Conservation (phyloP, 1,140 invertebrate genomes). For the Harpegnathos saltator region DNA sequence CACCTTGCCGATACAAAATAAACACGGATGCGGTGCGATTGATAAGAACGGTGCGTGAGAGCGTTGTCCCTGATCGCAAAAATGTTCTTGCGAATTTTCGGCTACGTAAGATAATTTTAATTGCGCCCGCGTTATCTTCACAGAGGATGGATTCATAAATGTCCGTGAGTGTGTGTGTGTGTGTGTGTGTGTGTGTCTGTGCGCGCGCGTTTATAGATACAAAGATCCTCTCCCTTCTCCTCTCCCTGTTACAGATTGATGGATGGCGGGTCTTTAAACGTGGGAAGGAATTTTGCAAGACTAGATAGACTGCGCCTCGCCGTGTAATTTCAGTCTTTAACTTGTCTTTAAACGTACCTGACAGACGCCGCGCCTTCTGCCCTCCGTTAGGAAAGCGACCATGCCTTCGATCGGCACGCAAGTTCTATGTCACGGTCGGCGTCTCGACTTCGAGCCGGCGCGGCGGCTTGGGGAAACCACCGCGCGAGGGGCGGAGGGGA, state of each 20-base stretch:
- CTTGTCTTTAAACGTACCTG: constrained; percentile 67
- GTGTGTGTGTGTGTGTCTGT: no score
- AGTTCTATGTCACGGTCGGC: constrained; percentile 66
- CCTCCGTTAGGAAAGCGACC: constrained; percentile 64
- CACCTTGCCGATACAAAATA: background rate
- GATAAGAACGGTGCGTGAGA: background rate
- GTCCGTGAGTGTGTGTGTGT: background rate
- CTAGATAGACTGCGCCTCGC: constrained; percentile 34
- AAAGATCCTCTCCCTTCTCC: no score
- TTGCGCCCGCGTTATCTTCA: background rate
- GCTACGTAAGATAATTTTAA: background rate
- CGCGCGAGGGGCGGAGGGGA: no score
- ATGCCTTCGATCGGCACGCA: constrained; percentile 68
- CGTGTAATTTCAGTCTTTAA: constrained; percentile 62
- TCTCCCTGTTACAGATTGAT: constrained; percentile 36
- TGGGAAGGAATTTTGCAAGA: constrained; percentile 42
- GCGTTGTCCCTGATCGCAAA: background rate
- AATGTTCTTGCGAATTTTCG: background rate
- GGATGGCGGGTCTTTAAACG: constrained; percentile 47
- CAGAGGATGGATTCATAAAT: background rate
- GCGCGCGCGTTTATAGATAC: constrained; percentile 10
- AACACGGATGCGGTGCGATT: constrained; percentile 10
- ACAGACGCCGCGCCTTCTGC: constrained; percentile 68
- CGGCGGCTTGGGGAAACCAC: constrained; percentile 17
- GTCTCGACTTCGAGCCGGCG: constrained; percentile 21